Percentiles rank a stretch among this genome's conserved stretches.
These are phyloP conservation scores for Glaucidium brasilianum DNA, from an alignment of 2,113 vertebrate species.

Conservation along the genomic window DNA sequence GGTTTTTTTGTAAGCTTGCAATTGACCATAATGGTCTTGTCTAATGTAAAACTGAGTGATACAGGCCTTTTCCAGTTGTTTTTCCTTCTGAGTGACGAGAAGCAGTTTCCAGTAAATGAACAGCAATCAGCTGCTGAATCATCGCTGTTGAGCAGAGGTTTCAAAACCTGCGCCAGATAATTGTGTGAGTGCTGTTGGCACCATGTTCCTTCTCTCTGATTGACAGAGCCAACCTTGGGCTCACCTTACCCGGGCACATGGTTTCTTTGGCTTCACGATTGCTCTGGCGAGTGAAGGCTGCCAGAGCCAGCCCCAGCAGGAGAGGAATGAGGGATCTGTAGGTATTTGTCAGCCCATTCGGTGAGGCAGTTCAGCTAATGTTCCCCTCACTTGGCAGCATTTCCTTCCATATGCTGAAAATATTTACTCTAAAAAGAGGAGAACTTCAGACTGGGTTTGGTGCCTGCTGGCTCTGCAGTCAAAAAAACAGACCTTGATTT, in stretches of 20 bases:
- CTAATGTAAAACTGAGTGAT: neutral
- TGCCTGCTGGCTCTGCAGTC: neutral
- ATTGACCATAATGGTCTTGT: neutral
- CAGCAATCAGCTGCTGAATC: slow-evolving; percentile 66
- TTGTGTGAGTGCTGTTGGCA: slow-evolving; percentile 48
- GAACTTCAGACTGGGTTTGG: slow-evolving; percentile 12
- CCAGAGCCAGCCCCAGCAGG: neutral
- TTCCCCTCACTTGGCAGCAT: slow-evolving; percentile 4
- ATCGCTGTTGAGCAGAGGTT: slow-evolving; percentile 31
- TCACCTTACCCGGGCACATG: neutral
- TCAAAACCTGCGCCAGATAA: slow-evolving; percentile 46
- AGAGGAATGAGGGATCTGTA: neutral
- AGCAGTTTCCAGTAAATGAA: slow-evolving; percentile 50
- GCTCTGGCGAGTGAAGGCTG: neutral
- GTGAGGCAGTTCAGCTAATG: slow-evolving; percentile 6
- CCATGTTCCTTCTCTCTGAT: neutral
- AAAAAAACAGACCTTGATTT: slow-evolving; percentile 4
- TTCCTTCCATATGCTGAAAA: slow-evolving; percentile 19
- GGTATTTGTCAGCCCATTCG: neutral
- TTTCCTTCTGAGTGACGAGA: slow-evolving; percentile 23
- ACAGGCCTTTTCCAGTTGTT: slow-evolving; percentile 8
- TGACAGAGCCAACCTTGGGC: slow-evolving; percentile 28
- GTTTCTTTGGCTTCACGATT: neutral
- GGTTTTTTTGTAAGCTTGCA: neutral
- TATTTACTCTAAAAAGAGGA: slow-evolving; percentile 8